These are phyloP conservation scores for Stenopsyche tienmushanensis DNA, from an alignment of 1,140 invertebrate genomes.

Conservation along the genomic window DNA sequence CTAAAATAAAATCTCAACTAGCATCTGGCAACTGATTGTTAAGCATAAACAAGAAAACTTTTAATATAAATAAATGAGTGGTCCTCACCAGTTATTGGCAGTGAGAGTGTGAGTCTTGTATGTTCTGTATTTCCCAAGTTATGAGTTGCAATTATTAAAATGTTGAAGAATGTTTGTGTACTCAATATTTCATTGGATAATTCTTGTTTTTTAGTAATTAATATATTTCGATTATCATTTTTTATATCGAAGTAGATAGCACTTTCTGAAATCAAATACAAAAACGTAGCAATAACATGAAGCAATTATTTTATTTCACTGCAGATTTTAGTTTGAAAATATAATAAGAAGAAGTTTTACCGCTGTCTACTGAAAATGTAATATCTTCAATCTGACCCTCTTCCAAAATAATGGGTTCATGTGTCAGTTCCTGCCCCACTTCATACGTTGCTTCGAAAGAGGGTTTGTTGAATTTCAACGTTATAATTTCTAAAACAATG, in stretches of 20 bases:
- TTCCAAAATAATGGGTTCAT: background rate
- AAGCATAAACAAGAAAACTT: no score
- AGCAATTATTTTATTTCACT: background rate
- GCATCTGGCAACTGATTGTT: no score
- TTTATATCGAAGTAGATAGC: background rate
- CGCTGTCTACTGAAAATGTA: background rate
- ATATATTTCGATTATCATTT: background rate
- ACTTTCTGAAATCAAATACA: background rate
- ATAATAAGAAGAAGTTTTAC: background rate
- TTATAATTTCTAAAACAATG: background rate
- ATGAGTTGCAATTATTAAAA: background rate
- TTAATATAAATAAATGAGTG: no score
- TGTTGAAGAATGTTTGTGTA: background rate
- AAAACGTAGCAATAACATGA: background rate
- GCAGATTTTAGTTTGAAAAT: no score
- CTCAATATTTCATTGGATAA: background rate
- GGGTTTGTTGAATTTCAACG: background rate
- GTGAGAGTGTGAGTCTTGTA: background rate
- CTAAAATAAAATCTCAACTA: background rate
- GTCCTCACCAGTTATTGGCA: no score
- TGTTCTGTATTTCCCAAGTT: background rate
- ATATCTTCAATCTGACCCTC: constrained; percentile 2
- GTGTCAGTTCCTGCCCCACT: background rate
- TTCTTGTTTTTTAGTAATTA: background rate
- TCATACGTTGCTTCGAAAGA: background rate